Percentiles rank a stretch among this genome's conserved stretches.
phyloP scores from a whole-genome alignment of 2,113 vertebrate species.

The Crotalus viridis region DNA sequence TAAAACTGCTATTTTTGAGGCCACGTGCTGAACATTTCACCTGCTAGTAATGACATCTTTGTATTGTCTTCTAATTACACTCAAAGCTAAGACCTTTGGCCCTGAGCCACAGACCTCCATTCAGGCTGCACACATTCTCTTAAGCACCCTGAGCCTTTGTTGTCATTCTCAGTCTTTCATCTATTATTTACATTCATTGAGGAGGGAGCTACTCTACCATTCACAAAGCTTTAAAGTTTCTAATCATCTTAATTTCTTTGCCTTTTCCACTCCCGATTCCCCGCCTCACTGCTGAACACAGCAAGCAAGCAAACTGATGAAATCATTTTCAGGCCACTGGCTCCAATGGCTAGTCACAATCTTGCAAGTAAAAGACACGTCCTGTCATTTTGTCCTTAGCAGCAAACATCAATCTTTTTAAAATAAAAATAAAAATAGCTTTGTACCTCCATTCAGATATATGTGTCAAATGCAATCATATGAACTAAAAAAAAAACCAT shows the following conservation, averaged over 20 bases:
- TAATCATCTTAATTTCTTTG: constrained; percentile 77
- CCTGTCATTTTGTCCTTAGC: constrained; percentile 30
- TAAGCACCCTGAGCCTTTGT: constrained; percentile 78
- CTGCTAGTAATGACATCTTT: constrained; percentile 82
- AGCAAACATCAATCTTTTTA: constrained; percentile 46
- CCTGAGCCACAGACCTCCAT: constrained; percentile 75
- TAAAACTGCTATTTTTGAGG: constrained; percentile 75
- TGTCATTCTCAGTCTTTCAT: constrained; percentile 77
- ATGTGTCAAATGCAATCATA: constrained; percentile 24
- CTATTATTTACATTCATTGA: constrained; percentile 78
- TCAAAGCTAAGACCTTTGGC: constrained; percentile 80
- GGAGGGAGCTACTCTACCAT: constrained; percentile 72
- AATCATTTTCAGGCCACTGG: constrained; percentile 69
- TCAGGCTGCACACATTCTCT: constrained; percentile 78
- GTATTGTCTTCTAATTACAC: constrained; percentile 83
- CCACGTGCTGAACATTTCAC: constrained; percentile 80
- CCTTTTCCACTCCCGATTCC: constrained; percentile 66
- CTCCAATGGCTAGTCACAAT: constrained; percentile 44
- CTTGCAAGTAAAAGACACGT: constrained; percentile 18
- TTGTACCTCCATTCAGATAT: constrained; percentile 20
- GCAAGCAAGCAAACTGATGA: constrained; percentile 72
- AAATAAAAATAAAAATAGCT: background rate
- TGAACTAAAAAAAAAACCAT: constrained; percentile 14
- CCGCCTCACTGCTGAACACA: constrained; percentile 57
- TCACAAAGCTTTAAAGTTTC: constrained; percentile 75